Conservation (phyloP, 2,888 invertebrate species). For the Drosophila kuntzei region DNA sequence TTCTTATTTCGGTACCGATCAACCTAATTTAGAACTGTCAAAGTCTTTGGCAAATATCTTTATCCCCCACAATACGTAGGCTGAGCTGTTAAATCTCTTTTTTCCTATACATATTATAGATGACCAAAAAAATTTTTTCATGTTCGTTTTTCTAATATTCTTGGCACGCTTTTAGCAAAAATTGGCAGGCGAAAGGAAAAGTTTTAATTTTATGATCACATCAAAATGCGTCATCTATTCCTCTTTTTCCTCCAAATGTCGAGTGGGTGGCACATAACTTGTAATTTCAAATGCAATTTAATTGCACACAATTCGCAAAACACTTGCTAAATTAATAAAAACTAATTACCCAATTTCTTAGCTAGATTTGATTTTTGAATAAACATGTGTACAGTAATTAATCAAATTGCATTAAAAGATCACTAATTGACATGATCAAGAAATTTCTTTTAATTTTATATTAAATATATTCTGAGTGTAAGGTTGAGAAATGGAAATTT, state of each 20-base stretch:
- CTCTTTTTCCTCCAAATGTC: neutral
- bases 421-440: slow-evolving; percentile 29
- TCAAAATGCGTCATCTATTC: slow-evolving; percentile 40
- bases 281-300: slow-evolving; percentile 24
- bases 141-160: slow-evolving; percentile 9
- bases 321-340: slow-evolving; percentile 17
- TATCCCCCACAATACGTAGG: slow-evolving; percentile 20
- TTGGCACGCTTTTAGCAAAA: slow-evolving; percentile 52
- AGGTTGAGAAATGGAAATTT: neutral
- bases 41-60: slow-evolving; percentile 45
- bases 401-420: slow-evolving; percentile 39
- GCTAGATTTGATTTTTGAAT: slow-evolving; percentile 6
- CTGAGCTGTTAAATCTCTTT: slow-evolving; percentile 39
- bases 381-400: slow-evolving; percentile 56
- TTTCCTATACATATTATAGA: slow-evolving; percentile 15
- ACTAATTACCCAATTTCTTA: slow-evolving; percentile 52
- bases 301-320: slow-evolving; percentile 47
- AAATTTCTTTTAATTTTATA: neutral
- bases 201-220: slow-evolving; percentile 23
- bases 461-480: neutral
- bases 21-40: slow-evolving; percentile 72
- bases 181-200: slow-evolving; percentile 43
- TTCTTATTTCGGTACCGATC: slow-evolving; percentile 49
- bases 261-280: slow-evolving; percentile 14
- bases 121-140: slow-evolving; percentile 9